phyloP scores from a whole-genome alignment of 2,888 invertebrate species.

The Stegophylla sp. region DNA sequence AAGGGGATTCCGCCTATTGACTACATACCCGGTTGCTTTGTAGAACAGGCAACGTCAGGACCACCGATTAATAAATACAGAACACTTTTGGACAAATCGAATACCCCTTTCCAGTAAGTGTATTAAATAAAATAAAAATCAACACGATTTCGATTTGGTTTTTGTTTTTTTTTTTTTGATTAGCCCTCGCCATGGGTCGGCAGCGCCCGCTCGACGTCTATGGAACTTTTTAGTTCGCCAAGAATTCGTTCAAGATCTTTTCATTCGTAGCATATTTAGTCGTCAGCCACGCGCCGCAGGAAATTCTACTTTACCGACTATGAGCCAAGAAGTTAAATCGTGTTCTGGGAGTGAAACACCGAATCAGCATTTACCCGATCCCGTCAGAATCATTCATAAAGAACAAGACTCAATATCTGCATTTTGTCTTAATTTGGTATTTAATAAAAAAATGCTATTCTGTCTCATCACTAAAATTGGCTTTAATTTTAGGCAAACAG shows the following conservation, averaged over 20 bases:
- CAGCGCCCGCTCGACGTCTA: constrained; percentile 80
- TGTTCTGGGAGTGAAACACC: constrained; percentile 56
- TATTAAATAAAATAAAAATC: neutral
- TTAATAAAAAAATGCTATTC: constrained; percentile 29
- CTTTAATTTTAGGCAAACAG: constrained; percentile 71
- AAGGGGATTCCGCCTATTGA: constrained; percentile 81
- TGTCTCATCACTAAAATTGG: neutral
- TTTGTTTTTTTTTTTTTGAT: constrained; percentile 6
- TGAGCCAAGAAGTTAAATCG: constrained; percentile 60
- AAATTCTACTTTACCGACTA: constrained; percentile 57
- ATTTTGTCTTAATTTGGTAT: constrained; percentile 92
- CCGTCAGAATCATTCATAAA: constrained; percentile 95
- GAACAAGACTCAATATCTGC: constrained; percentile 98
- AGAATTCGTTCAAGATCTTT: constrained; percentile 90
- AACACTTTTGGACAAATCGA: constrained; percentile 87
- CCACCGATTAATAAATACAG: constrained; percentile 92
- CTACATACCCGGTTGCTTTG: constrained; percentile 89
- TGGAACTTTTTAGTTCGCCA: constrained; percentile 95
- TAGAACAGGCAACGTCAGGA: constrained; percentile 76
- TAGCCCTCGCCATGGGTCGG: constrained; percentile 73
- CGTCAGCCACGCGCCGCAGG: constrained; percentile 66
- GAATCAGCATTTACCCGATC: constrained; percentile 70
- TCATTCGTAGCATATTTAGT: constrained; percentile 93
- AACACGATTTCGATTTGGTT: neutral
- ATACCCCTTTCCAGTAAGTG: constrained; percentile 87